Evolutionary conservation across 2,113 vertebrate genomes (phyloP).

Genomic region (Sinocyclocheilus grahami): DNA sequence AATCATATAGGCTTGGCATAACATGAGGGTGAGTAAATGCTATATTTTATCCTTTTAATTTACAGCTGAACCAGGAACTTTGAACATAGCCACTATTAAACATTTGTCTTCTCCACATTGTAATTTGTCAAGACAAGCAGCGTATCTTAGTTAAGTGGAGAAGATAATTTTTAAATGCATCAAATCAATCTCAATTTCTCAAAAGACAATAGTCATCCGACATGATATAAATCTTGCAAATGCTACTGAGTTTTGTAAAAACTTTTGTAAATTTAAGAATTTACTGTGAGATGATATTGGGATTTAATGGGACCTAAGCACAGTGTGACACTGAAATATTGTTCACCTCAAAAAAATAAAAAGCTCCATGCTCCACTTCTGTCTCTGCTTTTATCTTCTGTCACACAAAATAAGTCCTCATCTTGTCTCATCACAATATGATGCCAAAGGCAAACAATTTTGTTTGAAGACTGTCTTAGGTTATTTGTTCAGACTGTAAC

Average conservation of each 20-base stretch:
- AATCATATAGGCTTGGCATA: no score
- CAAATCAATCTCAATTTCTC: not conserved
- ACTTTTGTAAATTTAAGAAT: not conserved
- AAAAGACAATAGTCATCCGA: not conserved
- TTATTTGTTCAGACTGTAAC: conserved; percentile 38
- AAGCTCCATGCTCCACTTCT: no score
- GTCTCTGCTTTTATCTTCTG: not conserved
- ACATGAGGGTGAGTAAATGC: not conserved
- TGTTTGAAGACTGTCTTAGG: conserved; percentile 29
- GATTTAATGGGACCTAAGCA: not conserved
- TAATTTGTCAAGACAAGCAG: not conserved
- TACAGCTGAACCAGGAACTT: not conserved
- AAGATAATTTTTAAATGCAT: not conserved
- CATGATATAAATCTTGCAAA: not conserved
- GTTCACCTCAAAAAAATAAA: not conserved
- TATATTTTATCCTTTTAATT: not conserved
- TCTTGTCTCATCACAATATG: conserved; percentile 32
- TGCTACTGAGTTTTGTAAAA: not conserved
- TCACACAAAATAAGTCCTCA: not conserved
- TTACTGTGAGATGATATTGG: not conserved
- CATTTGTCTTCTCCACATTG: not conserved
- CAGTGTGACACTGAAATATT: not conserved
- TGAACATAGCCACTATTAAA: not conserved
- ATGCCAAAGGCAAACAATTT: conserved; percentile 13
- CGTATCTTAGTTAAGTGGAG: not conserved